These are phyloP conservation scores for Dufourea novaeangliae DNA, from an alignment of 1,140 invertebrate genomes.

Conservation along the genomic window DNA sequence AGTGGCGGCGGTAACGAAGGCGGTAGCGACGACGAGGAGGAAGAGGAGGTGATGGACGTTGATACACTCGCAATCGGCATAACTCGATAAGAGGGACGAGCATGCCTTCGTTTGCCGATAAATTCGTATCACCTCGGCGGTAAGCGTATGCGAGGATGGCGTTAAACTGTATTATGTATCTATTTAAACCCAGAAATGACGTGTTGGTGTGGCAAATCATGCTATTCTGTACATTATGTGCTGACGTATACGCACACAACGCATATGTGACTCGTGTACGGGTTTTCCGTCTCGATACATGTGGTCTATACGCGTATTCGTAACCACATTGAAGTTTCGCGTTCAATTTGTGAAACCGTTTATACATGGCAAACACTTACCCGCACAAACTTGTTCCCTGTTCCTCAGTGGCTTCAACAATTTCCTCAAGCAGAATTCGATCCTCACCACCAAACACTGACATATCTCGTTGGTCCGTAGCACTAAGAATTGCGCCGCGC, in stretches of 20 bases:
- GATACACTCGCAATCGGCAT: slow-evolving; percentile 23
- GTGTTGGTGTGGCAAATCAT: slow-evolving; percentile 53
- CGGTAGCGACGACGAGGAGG: slow-evolving; percentile 16
- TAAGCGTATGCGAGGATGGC: background rate
- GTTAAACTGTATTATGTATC: slow-evolving; percentile 11
- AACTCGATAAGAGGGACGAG: slow-evolving; percentile 25
- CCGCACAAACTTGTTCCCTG: slow-evolving; percentile 77
- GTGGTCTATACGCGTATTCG: slow-evolving; percentile 2
- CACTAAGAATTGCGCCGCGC: slow-evolving; percentile 60
- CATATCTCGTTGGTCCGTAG: slow-evolving; percentile 76
- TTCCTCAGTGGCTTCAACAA: slow-evolving; percentile 78
- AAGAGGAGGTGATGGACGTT: slow-evolving; percentile 31
- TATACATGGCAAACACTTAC: slow-evolving; percentile 68
- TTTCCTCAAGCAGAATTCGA: slow-evolving; percentile 80
- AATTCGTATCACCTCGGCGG: slow-evolving; percentile 15
- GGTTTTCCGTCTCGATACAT: slow-evolving; percentile 14
- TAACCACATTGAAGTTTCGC: background rate
- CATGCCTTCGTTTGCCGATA: slow-evolving; percentile 30
- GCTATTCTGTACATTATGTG: background rate
- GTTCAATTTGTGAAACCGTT: background rate
- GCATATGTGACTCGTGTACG: slow-evolving; percentile 21
- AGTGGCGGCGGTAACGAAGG: slow-evolving; percentile 16
- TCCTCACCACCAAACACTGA: slow-evolving; percentile 79
- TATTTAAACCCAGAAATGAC: slow-evolving; percentile 32
- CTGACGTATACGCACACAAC: slow-evolving; percentile 24